Base-by-base conservation (phyloP, 2,113 vertebrate species). In the Periophthalmus modestus region DNA sequence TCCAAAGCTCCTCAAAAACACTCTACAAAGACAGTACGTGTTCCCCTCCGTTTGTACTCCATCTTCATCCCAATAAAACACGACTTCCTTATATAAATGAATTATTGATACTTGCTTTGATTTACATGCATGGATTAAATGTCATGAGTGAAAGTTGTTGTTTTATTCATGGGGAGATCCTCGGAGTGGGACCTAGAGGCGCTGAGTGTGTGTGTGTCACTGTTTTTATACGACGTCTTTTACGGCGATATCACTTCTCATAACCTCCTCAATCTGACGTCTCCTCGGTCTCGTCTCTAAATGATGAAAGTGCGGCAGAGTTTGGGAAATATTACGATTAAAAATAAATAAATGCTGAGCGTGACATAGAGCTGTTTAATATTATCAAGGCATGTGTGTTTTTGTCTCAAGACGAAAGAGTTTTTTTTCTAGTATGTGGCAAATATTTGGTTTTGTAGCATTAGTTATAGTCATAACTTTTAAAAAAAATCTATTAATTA, bases 111-210 rank as follows among this genome's bases (percentile, higher is more conserved):
- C 80, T 82, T 59, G 71, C 81, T 95, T 94, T 95, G 95, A 97
- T 97, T 97, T 97, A 96, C 94, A 94, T 93, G 94, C 87, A 94
- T 92, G 93, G 92, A 96, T 96, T 96, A 96, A 96, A 97, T 96
- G 95, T 95, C 94, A 95, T 91, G 85, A 96, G 95, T 96, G 95
- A 95, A 95, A 96, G 93, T 95, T 95, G 92, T 93, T 94, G 86
- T 92, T 96, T 95, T 95, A 96, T 95, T 96, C 94, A 95, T 94
- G 91, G 89, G 86, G 89, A 93, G 92, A 94, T 94, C 93, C 92
- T 93, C 90, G 80, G 93, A 94, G 94, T 93, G 89, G 94, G 94
- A 94, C 93, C 93, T 91, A 93, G 92, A 89, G 89, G 93, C 89
- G 83, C n/a, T n/a, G 28, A 1, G 28, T 28, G 28, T 28, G 81